A percentile compares a stretch with the other conserved stretches of the same genome.
Evolutionary conservation across 2,113 vertebrate genomes (phyloP).

Genomic region (Halcyon senegalensis): DNA sequence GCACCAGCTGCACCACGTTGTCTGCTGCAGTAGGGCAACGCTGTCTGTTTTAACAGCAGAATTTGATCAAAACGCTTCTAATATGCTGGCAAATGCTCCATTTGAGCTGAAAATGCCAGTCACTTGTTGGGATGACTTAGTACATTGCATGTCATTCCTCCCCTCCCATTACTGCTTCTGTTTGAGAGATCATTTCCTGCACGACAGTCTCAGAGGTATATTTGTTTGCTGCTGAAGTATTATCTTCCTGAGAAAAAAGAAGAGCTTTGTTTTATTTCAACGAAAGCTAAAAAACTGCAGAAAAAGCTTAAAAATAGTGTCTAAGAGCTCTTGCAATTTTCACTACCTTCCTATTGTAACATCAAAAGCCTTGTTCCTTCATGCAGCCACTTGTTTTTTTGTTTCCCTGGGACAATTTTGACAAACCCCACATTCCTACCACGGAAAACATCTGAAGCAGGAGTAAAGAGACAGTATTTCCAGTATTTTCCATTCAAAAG

Average conservation of each 20-base stretch:
- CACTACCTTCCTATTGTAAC: not conserved
- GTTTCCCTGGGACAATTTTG: not conserved
- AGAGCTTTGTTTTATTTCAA: conserved; percentile 17
- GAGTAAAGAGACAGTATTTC: not conserved
- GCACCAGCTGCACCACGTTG: not conserved
- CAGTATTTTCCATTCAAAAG: conserved; percentile 19
- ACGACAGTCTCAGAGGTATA: not conserved
- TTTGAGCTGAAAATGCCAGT: not conserved
- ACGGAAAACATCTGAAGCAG: not conserved
- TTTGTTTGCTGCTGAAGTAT: conserved; percentile 31
- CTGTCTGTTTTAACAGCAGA: not conserved
- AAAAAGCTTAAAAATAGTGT: conserved; percentile 29
- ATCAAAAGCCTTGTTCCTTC: not conserved
- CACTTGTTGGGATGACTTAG: not conserved
- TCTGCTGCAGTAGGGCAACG: not conserved
- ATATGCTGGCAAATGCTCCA: not conserved
- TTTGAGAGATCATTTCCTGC: conserved; percentile 22
- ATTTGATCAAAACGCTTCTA: not conserved
- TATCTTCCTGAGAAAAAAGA: not conserved
- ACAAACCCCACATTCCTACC: conserved; percentile 8
- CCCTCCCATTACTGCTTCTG: not conserved
- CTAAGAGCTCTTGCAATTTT: not conserved
- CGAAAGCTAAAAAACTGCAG: conserved; percentile 13
- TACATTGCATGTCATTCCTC: not conserved
- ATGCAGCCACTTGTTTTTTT: not conserved